Percentiles rank a stretch among this genome's conserved stretches.
phyloP scores from a whole-genome alignment of 2,797 vertebrate species.

The Sebastes itinus region DNA sequence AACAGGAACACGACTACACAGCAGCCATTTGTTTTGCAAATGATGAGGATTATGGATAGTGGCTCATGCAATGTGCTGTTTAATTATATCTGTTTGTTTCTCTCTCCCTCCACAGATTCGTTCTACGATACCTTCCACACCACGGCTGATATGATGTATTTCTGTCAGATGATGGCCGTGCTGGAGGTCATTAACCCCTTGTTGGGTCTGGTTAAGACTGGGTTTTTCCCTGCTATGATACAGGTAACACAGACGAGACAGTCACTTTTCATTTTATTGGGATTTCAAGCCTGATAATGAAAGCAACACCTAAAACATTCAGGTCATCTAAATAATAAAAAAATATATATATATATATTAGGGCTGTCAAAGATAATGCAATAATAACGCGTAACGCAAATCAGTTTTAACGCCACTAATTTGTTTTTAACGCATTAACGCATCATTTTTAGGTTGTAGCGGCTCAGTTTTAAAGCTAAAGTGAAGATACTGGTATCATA shows the following conservation, averaged over 20 bases:
- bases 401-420: too few species aligned
- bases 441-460: too few species aligned
- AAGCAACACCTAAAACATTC: background rate
- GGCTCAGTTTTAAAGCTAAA: too few species aligned
- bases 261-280: background rate
- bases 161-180: conserved; percentile 91
- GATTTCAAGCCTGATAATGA: background rate
- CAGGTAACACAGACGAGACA: conserved; percentile 77
- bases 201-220: conserved; percentile 87
- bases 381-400: too few species aligned
- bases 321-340: background rate
- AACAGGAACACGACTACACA: conserved; percentile 31
- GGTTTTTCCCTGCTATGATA: conserved; percentile 84
- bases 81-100: conserved; percentile 27
- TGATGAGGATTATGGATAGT: conserved; percentile 30
- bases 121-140: conserved; percentile 94
- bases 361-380: too few species aligned
- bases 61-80: background rate
- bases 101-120: conserved; percentile 83
- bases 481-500: too few species aligned
- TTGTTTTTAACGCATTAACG: too few species aligned
- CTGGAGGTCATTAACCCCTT: conserved; percentile 91
- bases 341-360: too few species aligned
- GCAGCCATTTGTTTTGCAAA: conserved; percentile 73
- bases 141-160: conserved; percentile 93